Evolutionary conservation across 1,140 invertebrate genomes (phyloP), one percentile per base, ranked within the genome.

Genomic region (Drosophila ercepeae): DNA sequence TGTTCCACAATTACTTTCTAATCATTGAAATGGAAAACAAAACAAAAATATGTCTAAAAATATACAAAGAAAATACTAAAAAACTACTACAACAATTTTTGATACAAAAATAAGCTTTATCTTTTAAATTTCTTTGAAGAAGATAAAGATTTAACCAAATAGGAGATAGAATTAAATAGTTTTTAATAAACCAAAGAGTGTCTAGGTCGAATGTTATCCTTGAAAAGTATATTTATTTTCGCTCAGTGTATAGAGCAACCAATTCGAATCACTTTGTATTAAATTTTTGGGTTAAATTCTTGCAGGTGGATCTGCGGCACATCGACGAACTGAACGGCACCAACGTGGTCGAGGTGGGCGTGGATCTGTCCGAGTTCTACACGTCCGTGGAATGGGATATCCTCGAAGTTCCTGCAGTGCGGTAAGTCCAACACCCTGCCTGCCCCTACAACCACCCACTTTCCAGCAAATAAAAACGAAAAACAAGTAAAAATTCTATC

Each of bases 321-420:
- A 95, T 96, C 90, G 96, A 97, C 81, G 96, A 98, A 92, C 93
- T 95, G 46, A 94, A 95, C 63, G 96, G 95, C 75, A 95, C 95
- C 67, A 96, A 96, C 86, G 93, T 96, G 54, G 96, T 98, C 14
- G 95, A 96, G 45, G 95, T 97, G 74, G 97, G 97, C 51, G 97
- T 98, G 34, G 97, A 98, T 93, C 93, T 98, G 75, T 96, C 96
- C 42, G 97, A 98, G 92, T 98, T 98, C 93, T 98, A 98, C 92
- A 96, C 96, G 88, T 98, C 97, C 58, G 98, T 99, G 14, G 98
- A 99, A 92, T 99, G 98, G 98, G 98, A 99, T 92, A 97, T 99
- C 86, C 94, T 99, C 58, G 96, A 97, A 92, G 98, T 99, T 75
- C 98, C 98, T 25, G 97, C 97, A 75, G 95, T 97, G 58, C 94